phyloP scores from a whole-genome alignment of 1,140 invertebrate genomes.

The Sesamia nonagrioides region DNA sequence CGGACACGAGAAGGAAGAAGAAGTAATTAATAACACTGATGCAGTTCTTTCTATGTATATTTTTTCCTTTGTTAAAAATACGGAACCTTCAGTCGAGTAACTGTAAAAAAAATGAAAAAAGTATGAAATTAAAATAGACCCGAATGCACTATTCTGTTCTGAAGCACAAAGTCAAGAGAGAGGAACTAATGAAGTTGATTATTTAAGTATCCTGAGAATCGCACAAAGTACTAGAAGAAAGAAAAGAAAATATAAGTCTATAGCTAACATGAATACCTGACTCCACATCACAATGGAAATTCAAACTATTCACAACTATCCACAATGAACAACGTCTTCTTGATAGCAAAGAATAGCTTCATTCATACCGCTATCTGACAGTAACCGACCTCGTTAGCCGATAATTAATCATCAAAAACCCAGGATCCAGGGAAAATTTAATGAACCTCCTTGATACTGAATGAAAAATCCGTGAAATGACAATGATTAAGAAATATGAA shows the following conservation, averaged over 20 bases:
- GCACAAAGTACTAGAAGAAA: neutral
- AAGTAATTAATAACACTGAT: no score
- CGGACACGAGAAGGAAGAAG: no score
- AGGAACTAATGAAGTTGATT: neutral
- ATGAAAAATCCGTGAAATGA: slow-evolving; percentile 35
- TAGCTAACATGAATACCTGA: neutral
- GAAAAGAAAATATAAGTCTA: neutral
- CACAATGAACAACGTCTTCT: neutral
- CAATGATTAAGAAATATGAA: slow-evolving; percentile 33
- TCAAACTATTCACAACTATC: slow-evolving; percentile 13
- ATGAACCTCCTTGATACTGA: slow-evolving; percentile 12
- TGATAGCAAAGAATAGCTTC: slow-evolving; percentile 11
- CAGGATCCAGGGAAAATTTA: neutral
- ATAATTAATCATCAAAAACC: slow-evolving; percentile 31
- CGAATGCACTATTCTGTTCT: no score
- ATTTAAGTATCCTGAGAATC: neutral
- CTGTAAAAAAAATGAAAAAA: no score
- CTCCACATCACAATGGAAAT: neutral
- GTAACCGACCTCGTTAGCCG: slow-evolving; percentile 24
- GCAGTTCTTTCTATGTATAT: no score
- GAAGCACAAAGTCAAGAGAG: neutral
- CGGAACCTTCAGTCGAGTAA: no score
- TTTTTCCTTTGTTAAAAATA: no score
- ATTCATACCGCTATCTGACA: slow-evolving; percentile 24
- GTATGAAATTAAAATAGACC: no score